Evolutionary conservation across 2,113 vertebrate species (phyloP).

Genomic region (Numenius arquata): DNA sequence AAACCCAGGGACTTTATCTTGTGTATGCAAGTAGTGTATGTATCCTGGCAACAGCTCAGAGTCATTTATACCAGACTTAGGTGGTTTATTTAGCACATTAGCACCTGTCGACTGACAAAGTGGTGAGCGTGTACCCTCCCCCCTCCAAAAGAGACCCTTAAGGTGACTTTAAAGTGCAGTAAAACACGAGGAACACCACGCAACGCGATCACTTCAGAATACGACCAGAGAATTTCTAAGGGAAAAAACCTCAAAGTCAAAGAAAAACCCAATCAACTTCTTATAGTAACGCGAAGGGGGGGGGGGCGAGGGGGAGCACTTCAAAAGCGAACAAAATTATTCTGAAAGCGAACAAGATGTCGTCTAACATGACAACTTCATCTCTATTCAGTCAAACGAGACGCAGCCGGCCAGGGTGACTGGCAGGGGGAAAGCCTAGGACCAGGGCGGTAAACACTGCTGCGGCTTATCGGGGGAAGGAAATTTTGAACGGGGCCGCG

Average conservation of each 20-base stretch:
- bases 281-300: rapidly evolving
- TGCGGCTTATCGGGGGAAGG: background rate
- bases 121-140: background rate
- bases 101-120: constrained; percentile 51
- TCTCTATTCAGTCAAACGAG: background rate
- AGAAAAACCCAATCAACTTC: background rate
- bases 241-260: background rate
- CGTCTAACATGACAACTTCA: background rate
- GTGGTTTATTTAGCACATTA: constrained; percentile 54
- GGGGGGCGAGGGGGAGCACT: background rate
- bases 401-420: background rate
- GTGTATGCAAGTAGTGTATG: constrained; percentile 7
- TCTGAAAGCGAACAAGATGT: background rate
- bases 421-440: background rate
- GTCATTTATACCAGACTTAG: constrained; percentile 7
- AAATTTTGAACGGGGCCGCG: background rate
- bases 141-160: background rate
- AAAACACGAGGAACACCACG: background rate
- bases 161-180: background rate
- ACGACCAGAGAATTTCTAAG: background rate
- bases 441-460: background rate
- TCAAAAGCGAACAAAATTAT: background rate
- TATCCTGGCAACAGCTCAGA: constrained; percentile 60
- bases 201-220: background rate
- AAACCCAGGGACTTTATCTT: constrained; percentile 10